Evolutionary conservation across 2,888 invertebrate species (phyloP).

Genomic region (Elgonia sp.): DNA sequence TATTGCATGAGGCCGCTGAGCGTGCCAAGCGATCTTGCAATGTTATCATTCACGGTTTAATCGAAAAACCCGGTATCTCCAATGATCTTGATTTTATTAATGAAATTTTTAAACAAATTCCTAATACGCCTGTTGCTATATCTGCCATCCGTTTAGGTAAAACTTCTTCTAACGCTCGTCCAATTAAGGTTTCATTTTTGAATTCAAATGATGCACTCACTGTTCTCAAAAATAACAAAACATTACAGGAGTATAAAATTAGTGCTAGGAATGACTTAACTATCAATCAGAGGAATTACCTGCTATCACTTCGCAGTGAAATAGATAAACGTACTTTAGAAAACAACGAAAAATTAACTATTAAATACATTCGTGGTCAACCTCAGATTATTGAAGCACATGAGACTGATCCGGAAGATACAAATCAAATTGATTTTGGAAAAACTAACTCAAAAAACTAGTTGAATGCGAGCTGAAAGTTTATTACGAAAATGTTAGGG

Average conservation of each 20-base stretch:
- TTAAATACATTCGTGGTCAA: not conserved
- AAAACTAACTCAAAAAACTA: not conserved
- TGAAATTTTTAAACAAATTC: too few species aligned
- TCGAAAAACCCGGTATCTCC: too few species aligned
- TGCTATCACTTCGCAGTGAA: not conserved
- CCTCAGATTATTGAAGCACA: not conserved
- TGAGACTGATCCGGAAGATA: too few species aligned
- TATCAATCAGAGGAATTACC: not conserved
- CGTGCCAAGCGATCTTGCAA: too few species aligned
- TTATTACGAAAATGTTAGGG: not conserved
- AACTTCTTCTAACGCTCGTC: not conserved
- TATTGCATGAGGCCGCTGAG: too few species aligned
- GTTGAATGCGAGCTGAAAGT: not conserved
- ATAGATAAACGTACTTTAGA: not conserved
- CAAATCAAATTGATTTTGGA: not conserved
- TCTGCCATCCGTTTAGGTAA: too few species aligned
- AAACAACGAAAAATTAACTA: not conserved
- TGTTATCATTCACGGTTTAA: too few species aligned
- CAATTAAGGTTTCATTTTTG: not conserved
- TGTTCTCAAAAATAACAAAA: not conserved
- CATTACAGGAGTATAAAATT: not conserved
- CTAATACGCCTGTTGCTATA: too few species aligned
- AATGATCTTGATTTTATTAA: too few species aligned
- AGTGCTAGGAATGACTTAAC: not conserved
- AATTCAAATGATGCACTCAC: not conserved